phyloP scores from a whole-genome alignment of 2,797 vertebrate species.

The Sebastolobus alascanus region DNA sequence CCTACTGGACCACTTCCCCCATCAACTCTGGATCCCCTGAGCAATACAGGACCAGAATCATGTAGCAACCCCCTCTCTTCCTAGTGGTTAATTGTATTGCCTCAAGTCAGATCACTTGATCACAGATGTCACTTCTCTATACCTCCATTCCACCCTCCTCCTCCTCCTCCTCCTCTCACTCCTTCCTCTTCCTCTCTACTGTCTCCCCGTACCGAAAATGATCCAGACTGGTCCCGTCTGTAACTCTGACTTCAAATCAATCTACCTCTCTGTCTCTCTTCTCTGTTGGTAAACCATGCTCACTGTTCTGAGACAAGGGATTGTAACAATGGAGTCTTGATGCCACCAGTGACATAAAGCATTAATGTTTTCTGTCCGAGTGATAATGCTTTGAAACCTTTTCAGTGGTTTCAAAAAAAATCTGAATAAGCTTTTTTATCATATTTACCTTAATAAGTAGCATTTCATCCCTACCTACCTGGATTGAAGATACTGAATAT shows the following conservation, averaged over 20 bases:
- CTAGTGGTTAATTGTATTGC: constrained; percentile 74
- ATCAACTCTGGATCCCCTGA: constrained; percentile 66
- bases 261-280: constrained; percentile 90
- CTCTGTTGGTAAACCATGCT: constrained; percentile 84
- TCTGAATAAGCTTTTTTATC: constrained; percentile 92
- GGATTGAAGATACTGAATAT: constrained; percentile 75
- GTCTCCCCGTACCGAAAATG: constrained; percentile 78
- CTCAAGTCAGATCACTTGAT: constrained; percentile 71
- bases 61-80: constrained; percentile 87
- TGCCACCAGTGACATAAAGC: constrained; percentile 85
- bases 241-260: constrained; percentile 94
- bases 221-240: constrained; percentile 77
- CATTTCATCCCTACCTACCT: constrained; percentile 74
- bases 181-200: constrained; percentile 51
- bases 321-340: constrained; percentile 82
- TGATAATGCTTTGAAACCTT: constrained; percentile 76
- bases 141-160: constrained; percentile 64
- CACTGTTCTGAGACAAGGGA: constrained; percentile 85
- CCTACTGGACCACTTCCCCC: constrained; percentile 60
- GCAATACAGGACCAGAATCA: constrained; percentile 84
- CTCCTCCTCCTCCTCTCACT: constrained; percentile 25
- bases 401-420: constrained; percentile 72
- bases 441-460: constrained; percentile 82
- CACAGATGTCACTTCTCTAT: constrained; percentile 72
- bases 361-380: constrained; percentile 80